Base-by-base conservation (phyloP, 2,113 vertebrate genomes). In the Hypomesus transpacificus region DNA sequence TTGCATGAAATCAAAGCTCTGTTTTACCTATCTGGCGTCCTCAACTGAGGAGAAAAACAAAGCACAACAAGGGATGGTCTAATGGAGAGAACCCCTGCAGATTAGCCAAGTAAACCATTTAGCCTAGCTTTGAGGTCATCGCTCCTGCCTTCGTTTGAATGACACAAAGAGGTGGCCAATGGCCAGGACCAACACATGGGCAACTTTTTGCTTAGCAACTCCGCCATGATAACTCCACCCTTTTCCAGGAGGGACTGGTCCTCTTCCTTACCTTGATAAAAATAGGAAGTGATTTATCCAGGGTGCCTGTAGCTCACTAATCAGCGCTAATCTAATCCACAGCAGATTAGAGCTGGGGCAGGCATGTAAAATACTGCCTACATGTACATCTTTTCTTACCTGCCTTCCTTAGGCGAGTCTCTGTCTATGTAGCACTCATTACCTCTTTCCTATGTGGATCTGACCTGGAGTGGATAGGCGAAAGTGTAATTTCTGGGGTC, bases 251-350 rank as follows among this genome's bases (percentile, higher is more conserved):
- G 66, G 75, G 60, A 22, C 62, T 57, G 8, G 71, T 53, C 78
- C 65, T 51, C 62, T 68, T 71, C 63, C 73, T 75, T 64, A 39
- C 58, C 72, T 81, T 84, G 82, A 88, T 73, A 81, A 64, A 86
- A 87, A 93, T 91, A 72, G 74, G 76, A 79, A 78, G 84, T 78
- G 92, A 92, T 83, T 81, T 87, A 91, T 89, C 86, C 90, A 91
- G 90, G 91, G 88, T 92, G 87, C 84, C 83, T 74, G 81, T 89
- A 86, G 80, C 80, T 76, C 66, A 64, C 87, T 91, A 92, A 92
- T 92, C 84, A 79, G 77, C 70, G 17, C 80, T 92, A 92, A 92
- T 92, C 92, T 87, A 77, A 91, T 92, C 82, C 82, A 78, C 16
- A 67, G 83, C 69, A 84, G 91, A 92, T 93, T 91, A 93, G 69